Conservation (phyloP, 92 coral and sea anemone genomes). For the Heteractis magnifica region DNA sequence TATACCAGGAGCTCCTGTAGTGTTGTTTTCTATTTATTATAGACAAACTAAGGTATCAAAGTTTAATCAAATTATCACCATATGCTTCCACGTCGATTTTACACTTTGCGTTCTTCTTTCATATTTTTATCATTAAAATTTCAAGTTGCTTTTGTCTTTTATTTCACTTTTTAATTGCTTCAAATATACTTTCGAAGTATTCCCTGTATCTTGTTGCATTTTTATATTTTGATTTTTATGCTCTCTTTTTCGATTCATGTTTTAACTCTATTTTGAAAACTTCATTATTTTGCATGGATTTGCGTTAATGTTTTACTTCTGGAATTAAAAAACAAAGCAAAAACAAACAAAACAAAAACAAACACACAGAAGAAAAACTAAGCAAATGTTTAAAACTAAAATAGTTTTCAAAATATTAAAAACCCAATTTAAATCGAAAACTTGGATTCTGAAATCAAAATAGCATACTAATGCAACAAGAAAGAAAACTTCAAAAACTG, state of each 20-base stretch:
- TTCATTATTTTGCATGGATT: too few species aligned
- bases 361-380: not conserved
- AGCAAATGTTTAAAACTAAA: too few species aligned
- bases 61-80: not conserved
- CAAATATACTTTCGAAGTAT: not conserved
- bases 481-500: not conserved
- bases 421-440: not conserved
- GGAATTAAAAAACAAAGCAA: too few species aligned
- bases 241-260: too few species aligned
- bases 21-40: too few species aligned
- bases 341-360: not conserved
- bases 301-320: too few species aligned
- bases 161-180: not conserved
- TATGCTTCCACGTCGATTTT: not conserved
- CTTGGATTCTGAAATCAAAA: not conserved
- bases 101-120: not conserved
- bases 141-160: not conserved
- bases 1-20: constrained; percentile 1
- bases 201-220: too few species aligned
- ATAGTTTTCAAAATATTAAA: not conserved
- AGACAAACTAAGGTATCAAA: not conserved
- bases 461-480: not conserved
- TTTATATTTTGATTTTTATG: too few species aligned
- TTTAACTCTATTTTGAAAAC: too few species aligned
- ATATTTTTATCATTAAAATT: not conserved